Conservation (phyloP, 2,888 invertebrate species). For the Cantharis rustica region DNA sequence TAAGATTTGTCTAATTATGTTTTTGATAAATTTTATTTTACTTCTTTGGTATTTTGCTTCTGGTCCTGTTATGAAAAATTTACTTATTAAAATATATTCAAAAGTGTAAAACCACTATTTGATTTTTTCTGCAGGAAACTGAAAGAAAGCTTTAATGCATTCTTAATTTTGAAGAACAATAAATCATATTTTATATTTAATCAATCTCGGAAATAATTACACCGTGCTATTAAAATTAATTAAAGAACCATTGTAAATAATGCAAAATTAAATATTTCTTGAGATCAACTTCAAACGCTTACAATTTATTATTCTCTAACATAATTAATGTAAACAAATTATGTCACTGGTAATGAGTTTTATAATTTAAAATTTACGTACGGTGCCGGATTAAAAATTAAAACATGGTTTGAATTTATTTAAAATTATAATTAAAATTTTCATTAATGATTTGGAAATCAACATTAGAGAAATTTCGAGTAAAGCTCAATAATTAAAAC, state of each 20-base stretch:
- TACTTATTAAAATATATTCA: too few species aligned
- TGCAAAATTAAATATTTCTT: neutral
- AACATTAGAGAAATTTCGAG: neutral
- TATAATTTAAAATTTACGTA: neutral
- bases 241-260: neutral
- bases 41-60: too few species aligned
- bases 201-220: neutral
- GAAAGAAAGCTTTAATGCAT: neutral
- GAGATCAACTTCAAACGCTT: neutral
- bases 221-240: neutral
- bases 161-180: neutral
- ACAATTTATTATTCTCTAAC: neutral
- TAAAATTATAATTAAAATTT: neutral
- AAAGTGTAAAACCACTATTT: too few species aligned
- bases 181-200: neutral
- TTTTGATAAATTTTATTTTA: too few species aligned
- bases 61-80: too few species aligned
- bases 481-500: neutral
- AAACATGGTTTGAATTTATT: neutral
- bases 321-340: neutral
- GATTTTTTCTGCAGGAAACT: neutral
- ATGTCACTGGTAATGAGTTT: neutral
- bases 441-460: neutral
- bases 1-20: too few species aligned
- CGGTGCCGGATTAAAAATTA: neutral